Evolutionary conservation across 2,797 vertebrate genomes (phyloP).

Genomic region (Knipowitschia caucasica): DNA sequence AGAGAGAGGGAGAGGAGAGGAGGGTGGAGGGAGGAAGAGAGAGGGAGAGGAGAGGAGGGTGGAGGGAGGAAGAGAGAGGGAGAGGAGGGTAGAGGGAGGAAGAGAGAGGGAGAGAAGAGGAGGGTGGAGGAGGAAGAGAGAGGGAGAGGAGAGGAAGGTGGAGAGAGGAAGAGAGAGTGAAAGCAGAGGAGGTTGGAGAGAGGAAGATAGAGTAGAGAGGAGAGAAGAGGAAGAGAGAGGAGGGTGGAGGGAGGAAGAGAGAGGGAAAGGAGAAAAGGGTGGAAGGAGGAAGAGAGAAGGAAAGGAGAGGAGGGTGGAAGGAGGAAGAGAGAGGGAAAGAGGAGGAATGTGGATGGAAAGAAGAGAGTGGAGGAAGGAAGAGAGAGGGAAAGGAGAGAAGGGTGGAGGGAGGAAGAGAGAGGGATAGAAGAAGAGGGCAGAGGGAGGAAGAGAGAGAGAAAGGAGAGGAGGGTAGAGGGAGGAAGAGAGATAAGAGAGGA

Average conservation of each 20-base stretch:
- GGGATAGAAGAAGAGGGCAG: background rate
- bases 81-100: background rate
- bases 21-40: background rate
- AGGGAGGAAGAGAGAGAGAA: background rate
- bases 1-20: slow-evolving; percentile 24
- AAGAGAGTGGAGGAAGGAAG: background rate
- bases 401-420: background rate
- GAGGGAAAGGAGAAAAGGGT: background rate
- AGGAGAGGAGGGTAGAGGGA: background rate
- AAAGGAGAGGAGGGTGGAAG: too few species aligned
- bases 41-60: background rate
- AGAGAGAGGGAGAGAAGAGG: too few species aligned
- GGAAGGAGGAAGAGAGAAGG: too few species aligned
- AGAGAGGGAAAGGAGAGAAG: background rate
- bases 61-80: background rate
- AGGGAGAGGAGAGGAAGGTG: too few species aligned
- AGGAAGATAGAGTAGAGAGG: too few species aligned
- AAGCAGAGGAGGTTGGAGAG: background rate
- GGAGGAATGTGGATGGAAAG: background rate
- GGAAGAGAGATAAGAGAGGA: background rate
- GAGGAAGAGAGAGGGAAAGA: background rate
- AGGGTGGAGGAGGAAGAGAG: too few species aligned
- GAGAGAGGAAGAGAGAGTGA: background rate
- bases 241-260: background rate
- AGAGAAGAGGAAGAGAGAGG: too few species aligned